Conservation (phyloP, 2,113 vertebrate species). For the Rhagologus leucostigma region DNA sequence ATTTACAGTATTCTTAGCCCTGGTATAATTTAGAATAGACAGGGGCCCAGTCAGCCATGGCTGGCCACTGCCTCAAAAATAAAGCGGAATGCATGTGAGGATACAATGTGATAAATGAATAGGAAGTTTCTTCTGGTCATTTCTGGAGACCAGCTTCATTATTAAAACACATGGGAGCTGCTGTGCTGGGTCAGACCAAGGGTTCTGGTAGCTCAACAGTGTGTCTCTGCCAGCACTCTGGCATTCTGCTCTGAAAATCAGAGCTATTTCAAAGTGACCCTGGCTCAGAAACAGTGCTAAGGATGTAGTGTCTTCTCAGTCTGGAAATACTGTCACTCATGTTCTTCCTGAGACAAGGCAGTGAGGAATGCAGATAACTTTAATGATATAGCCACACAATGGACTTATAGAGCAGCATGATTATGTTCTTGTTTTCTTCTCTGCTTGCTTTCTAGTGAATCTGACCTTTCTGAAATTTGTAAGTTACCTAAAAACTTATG, state of each 20-base stretch:
- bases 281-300: background rate
- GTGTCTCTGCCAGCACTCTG: background rate
- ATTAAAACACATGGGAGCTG: background rate
- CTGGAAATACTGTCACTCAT: background rate
- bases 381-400: background rate
- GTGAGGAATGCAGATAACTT: background rate
- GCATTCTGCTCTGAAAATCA: background rate
- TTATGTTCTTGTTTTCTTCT: background rate
- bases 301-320: background rate
- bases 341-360: background rate
- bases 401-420: background rate
- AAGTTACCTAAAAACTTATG: background rate
- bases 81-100: background rate
- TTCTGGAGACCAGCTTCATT: background rate
- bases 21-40: background rate
- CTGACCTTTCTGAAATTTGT: background rate
- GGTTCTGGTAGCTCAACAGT: background rate
- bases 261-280: background rate
- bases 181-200: background rate
- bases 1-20: background rate
- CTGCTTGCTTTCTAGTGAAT: background rate
- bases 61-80: background rate
- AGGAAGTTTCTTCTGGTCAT: background rate
- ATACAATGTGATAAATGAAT: background rate
- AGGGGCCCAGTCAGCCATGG: background rate